Evolutionary conservation across 2,888 invertebrate genomes (phyloP), one percentile per base, ranked within the genome.

Genomic region (Neuroscelio doddi): DNA sequence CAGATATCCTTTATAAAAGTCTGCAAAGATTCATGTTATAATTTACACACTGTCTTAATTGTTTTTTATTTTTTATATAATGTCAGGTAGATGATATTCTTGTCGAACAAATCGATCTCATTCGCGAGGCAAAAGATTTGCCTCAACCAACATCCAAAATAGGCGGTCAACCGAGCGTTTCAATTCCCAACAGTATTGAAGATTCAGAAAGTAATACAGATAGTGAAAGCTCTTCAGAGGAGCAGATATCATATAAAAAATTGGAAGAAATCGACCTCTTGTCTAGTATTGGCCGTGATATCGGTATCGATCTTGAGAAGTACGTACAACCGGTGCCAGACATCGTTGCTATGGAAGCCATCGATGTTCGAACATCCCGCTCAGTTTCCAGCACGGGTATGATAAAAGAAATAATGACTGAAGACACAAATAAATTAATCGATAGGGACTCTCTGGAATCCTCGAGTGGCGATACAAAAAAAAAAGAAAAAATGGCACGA

Each of bases 401-500:
- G 1, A 38, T 64, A 5, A 75, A 75, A 47, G 73, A 76, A 7
- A 17, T 62, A 0, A 56, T 64, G 9, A 62, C 70, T 8, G 77
- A 78, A 29, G 82, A 82, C 39, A 80, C 80, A 1, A 82, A 81
- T 45, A 82, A 82, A 36, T 63, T 85, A 63, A 9, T 81, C 68
- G 74, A 84, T 69, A 59, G 80, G 52, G 69, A 79, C 17, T 62
- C 78, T 14, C 56, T 78, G 51, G 74, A 81, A 17, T 63, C 71
- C 0, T 85, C 85, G 70, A 82, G 83, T 34, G 81, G 80, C 1
- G 85, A 87, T 49, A 83, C 85, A 3, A 84, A 87, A 41, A 88
- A 88, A 75, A 88, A 87, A 73, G 88, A 88, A 72, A 88, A 87
- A 70, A 86, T 87, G 82, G 86, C 79, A 14, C 80, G 82, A 26